These are phyloP conservation scores for Cladorhizidae sp. DNA, from an alignment of 37 sponge, comb jelly and placozoan genomes.

Conservation along the genomic window DNA sequence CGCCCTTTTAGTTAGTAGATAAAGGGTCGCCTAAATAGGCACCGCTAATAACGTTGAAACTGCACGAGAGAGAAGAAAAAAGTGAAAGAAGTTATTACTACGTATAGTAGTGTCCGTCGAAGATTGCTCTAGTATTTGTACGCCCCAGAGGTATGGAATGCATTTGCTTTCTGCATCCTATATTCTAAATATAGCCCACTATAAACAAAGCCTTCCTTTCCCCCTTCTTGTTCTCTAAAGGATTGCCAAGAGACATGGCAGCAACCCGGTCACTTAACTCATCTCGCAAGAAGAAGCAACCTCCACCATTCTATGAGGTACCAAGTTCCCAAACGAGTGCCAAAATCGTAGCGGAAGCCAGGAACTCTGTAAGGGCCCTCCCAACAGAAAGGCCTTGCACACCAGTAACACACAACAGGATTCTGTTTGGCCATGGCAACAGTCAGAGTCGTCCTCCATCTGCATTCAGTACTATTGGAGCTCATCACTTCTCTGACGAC, in stretches of 20 bases:
- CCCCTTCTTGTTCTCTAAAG: neutral
- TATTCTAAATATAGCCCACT: constrained; percentile 5
- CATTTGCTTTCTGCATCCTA: too few species aligned
- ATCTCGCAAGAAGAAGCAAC: constrained; percentile 16
- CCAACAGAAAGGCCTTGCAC: constrained; percentile 68
- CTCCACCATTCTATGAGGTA: constrained; percentile 30
- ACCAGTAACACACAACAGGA: constrained; percentile 43
- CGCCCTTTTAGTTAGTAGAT: neutral
- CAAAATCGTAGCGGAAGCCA: constrained; percentile 68
- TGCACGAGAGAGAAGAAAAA: too few species aligned
- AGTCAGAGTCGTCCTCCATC: constrained; percentile 71
- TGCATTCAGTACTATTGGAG: constrained; percentile 64
- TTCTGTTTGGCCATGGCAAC: constrained; percentile 42
- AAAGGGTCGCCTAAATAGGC: too few species aligned
- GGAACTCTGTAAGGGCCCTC: constrained; percentile 45
- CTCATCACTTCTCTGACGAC: constrained; percentile 55
- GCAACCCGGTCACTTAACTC: constrained; percentile 49
- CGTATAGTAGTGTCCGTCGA: too few species aligned
- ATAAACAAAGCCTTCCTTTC: neutral
- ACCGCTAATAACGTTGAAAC: too few species aligned
- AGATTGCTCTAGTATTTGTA: too few species aligned
- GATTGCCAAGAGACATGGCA: constrained; percentile 4
- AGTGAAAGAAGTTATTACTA: neutral
- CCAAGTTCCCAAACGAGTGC: constrained; percentile 51
- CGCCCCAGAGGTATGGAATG: too few species aligned